A percentile compares a stretch with the other conserved stretches of the same genome.
Conservation (phyloP, 2,113 vertebrate genomes). For the Calonectris borealis region DNA sequence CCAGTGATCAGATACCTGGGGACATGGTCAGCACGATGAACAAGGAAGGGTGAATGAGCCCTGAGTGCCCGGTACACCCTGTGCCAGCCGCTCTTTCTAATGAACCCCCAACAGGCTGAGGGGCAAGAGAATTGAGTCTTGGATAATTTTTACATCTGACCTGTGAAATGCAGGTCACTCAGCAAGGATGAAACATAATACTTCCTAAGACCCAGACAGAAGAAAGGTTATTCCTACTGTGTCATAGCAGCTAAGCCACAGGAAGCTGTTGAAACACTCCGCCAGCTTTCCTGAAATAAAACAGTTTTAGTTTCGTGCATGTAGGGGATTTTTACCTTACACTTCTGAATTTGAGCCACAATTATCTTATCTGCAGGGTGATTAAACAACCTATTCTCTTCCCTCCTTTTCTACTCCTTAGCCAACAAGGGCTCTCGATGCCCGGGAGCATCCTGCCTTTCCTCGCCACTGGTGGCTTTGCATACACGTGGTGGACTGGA, state of each 20-base stretch:
- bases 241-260: conserved; percentile 51
- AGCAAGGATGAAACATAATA: conserved; percentile 55
- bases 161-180: conserved; percentile 41
- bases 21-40: not conserved
- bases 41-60: not conserved
- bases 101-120: not conserved
- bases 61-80: not conserved
- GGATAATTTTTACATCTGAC: conserved; percentile 47
- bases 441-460: not conserved
- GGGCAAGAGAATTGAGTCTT: not conserved
- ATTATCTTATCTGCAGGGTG: conserved; percentile 35
- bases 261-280: conserved; percentile 41
- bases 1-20: rapidly evolving
- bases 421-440: not conserved
- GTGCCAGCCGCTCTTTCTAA: not conserved
- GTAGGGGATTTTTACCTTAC: conserved; percentile 47
- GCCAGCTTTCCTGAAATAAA: conserved; percentile 54
- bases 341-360: conserved; percentile 48
- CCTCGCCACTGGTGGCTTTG: not conserved
- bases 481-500: not conserved
- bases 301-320: conserved; percentile 36
- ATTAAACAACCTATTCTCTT: not conserved
- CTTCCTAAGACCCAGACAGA: conserved; percentile 50
- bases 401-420: not conserved
- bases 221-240: conserved; percentile 58